Evolutionary conservation across 2,113 vertebrate genomes (phyloP).

Genomic region (Sinosuthora webbiana): DNA sequence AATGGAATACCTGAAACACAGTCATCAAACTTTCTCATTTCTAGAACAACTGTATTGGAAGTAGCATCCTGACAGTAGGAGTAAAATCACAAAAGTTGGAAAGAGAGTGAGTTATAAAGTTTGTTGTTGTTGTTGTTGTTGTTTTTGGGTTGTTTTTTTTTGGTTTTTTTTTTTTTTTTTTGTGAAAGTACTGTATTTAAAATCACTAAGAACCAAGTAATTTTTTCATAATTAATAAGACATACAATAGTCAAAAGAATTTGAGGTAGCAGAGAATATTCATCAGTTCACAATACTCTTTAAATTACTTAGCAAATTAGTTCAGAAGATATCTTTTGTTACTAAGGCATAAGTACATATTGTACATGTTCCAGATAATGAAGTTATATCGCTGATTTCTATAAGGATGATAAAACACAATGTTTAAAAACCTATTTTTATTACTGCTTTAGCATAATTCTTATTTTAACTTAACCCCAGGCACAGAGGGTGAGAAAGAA

Average conservation of each 20-base stretch:
- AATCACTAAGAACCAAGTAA: background rate
- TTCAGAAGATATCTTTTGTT: background rate
- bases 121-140: background rate
- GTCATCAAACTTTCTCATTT: background rate
- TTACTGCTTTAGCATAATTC: background rate
- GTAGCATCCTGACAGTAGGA: background rate
- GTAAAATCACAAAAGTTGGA: background rate
- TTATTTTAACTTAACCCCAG: background rate
- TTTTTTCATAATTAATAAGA: background rate
- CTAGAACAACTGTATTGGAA: background rate
- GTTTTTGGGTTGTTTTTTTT: no score
- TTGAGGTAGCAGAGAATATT: background rate
- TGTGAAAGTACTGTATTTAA: background rate
- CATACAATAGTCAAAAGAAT: background rate
- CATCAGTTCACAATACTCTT: background rate
- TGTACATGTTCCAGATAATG: background rate
- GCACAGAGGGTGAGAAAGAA: background rate
- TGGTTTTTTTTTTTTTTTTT: background rate
- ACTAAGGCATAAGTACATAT: background rate
- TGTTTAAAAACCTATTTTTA: background rate
- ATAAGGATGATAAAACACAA: background rate
- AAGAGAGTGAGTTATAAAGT: background rate
- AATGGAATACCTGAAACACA: background rate
- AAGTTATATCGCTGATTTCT: background rate
- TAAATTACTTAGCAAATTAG: background rate